Percentiles rank a stretch among this genome's conserved stretches.
Conservation (phyloP, 2,888 invertebrate species). For the Caenorhabditis afra region DNA sequence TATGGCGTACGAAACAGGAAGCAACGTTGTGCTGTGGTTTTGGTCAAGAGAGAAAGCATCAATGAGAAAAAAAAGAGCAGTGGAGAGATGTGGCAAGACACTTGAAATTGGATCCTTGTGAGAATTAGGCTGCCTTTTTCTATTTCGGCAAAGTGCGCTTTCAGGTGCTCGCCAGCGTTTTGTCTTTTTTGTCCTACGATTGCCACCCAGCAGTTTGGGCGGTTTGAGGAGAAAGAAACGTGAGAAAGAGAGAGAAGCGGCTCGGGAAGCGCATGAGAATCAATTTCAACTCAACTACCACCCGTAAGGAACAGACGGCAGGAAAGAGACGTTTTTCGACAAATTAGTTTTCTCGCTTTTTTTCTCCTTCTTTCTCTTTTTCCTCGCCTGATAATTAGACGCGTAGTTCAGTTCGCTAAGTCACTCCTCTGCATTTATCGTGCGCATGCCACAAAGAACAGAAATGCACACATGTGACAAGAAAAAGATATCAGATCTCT, state of each 20-base stretch:
- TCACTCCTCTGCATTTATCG: background rate
- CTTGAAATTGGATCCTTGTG: slow-evolving; percentile 55
- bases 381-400: slow-evolving; percentile 24
- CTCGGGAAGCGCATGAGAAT: background rate
- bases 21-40: background rate
- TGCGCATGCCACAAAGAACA: slow-evolving; percentile 6
- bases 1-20: slow-evolving; percentile 42
- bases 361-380: background rate
- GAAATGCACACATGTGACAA: background rate
- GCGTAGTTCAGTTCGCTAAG: slow-evolving; percentile 16
- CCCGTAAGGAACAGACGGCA: slow-evolving; percentile 10
- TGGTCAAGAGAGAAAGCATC: slow-evolving; percentile 13
- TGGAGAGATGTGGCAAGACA: slow-evolving; percentile 29
- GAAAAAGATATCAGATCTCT: background rate
- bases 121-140: slow-evolving; percentile 37
- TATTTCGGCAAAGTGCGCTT: slow-evolving; percentile 50
- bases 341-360: slow-evolving; percentile 30
- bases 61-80: slow-evolving; percentile 20
- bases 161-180: slow-evolving; percentile 24
- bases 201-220: background rate
- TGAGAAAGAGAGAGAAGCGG: background rate
- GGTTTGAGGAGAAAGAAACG: slow-evolving; percentile 2
- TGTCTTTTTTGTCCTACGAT: background rate
- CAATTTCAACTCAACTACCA: slow-evolving; percentile 19
- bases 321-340: slow-evolving; percentile 12